Evolutionary conservation across 2,113 vertebrate species (phyloP).

Genomic region (Tonatia bakeri): DNA sequence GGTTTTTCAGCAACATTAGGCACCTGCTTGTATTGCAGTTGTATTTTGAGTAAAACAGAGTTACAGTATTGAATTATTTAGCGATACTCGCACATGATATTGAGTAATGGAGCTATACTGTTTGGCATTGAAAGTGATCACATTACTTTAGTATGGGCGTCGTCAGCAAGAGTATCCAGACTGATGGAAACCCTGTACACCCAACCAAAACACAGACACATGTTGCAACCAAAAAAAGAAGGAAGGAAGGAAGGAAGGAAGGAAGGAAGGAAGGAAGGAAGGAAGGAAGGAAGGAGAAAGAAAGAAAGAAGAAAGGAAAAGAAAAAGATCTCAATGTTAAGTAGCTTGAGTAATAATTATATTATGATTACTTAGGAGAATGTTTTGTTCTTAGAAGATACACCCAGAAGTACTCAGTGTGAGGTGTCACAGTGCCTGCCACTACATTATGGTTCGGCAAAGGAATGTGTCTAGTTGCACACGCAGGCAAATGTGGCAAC

Average conservation of each 20-base stretch:
- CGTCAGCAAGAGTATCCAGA: neutral
- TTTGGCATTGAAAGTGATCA: neutral
- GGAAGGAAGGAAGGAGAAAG: too few species aligned
- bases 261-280: too few species aligned
- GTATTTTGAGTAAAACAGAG: neutral
- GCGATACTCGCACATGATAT: neutral
- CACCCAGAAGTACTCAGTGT: neutral
- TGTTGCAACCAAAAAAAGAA: neutral
- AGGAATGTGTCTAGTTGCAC: neutral
- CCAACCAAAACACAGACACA: neutral
- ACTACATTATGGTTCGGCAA: neutral
- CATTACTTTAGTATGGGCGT: neutral
- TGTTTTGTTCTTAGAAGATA: neutral
- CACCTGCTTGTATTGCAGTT: neutral
- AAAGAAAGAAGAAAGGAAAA: neutral
- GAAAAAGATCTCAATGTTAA: neutral
- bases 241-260: too few species aligned
- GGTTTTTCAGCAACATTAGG: neutral
- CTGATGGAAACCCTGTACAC: neutral
- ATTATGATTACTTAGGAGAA: neutral
- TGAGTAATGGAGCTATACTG: neutral
- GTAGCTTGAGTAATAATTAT: neutral
- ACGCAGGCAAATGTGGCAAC: neutral
- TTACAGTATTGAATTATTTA: neutral
- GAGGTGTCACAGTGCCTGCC: neutral